Base-by-base conservation (phyloP, 2,113 vertebrate species). In the Chunga burmeisteri region DNA sequence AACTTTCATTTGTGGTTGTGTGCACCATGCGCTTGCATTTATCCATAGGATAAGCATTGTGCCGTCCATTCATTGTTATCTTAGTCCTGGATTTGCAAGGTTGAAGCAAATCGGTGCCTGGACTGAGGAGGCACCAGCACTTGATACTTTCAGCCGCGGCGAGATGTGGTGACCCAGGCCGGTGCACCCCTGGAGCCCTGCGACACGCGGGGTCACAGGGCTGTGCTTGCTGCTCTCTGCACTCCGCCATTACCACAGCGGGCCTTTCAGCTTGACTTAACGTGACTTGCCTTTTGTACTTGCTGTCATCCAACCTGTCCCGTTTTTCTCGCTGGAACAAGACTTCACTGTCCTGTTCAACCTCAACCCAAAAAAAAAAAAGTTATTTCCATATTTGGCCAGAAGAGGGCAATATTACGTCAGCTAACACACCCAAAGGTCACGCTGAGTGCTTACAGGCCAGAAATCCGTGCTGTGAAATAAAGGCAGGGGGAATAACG, bases 211-310 rank as follows among this genome's bases (percentile, higher is more conserved):
- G 19, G 20, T 15, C 46, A 7, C 8, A 5, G 46, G 11, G 42
- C 55, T 47, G 73, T 0, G 27, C 16, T 4, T 49, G 44, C 67
- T 16, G 50, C 58, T 63, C 10, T 9, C 66, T 47, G 73, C 59
- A 2, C 70, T 6, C 29, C 6, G 61, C 86, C 7, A 1, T 26
- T 19, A 11, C 2, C 38, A 8, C n/a, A 4, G 29, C 5, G 32
- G 52, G 4, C 6, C 5, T 9, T 16, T 13, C 22, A 25, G 36
- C 67, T 52, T 0, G 1, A 13, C 16, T 6, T 42, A 2, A 26
- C 27, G 2, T 2, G 62, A 1, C 12, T 1, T 23, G 50, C 3
- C 0, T 5, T 46, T 26, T 17, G 22, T 0, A 2, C 19, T 2
- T 16, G 63, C 59, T 47, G 26, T 25, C 49, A 2, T 6, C 25